phyloP scores from a whole-genome alignment of 2,888 invertebrate species.

The Stenichneumon culpator region DNA sequence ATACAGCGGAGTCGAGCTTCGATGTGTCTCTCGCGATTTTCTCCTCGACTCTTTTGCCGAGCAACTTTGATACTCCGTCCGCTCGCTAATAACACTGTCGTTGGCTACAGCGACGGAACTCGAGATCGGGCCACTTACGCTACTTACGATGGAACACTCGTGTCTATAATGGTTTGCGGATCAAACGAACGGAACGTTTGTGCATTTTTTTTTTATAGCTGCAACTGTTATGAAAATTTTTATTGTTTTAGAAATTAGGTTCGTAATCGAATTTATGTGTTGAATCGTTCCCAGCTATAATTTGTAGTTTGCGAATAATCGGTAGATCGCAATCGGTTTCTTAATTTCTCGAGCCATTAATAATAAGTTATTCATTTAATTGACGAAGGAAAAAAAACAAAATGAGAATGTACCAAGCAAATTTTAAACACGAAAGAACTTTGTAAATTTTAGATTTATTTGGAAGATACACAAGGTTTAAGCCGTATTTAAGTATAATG shows the following conservation, averaged over 20 bases:
- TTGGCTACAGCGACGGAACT: constrained; percentile 3
- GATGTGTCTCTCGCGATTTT: constrained; percentile 39
- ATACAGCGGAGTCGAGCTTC: constrained; percentile 19
- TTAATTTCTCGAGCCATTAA: no score
- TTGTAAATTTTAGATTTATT: not conserved
- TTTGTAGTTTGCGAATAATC: no score
- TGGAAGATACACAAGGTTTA: not conserved
- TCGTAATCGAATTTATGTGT: no score
- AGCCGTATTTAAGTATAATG: not conserved
- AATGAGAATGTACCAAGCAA: not conserved
- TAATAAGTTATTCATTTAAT: no score
- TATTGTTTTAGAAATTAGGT: constrained; percentile 18
- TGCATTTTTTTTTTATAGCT: constrained; percentile 35
- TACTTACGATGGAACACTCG: constrained; percentile 13
- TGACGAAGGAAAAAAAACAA: not conserved
- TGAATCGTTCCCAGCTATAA: no score
- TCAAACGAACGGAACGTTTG: constrained; percentile 32
- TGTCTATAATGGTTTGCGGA: constrained; percentile 40
- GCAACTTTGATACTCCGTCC: constrained; percentile 28
- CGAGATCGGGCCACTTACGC: not conserved
- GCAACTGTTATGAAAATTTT: constrained; percentile 28
- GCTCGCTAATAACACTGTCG: constrained; percentile 37
- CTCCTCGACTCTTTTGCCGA: constrained; percentile 35
- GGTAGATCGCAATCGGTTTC: no score
- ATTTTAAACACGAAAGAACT: not conserved